These are phyloP conservation scores for Trichogramma pretiosum DNA, from an alignment of 1,140 invertebrate genomes.

Conservation along the genomic window DNA sequence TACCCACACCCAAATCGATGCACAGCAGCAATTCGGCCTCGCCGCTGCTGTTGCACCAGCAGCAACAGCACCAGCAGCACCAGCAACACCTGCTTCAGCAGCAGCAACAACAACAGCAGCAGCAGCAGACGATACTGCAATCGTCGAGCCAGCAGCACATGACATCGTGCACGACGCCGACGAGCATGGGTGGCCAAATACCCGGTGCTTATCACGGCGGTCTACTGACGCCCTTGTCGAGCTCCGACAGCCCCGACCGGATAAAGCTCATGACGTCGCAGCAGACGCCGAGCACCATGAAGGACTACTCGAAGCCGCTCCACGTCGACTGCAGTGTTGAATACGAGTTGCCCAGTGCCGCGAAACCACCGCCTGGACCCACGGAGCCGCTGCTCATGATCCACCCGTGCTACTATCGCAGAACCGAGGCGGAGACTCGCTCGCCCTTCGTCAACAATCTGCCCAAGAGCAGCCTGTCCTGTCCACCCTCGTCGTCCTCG, in stretches of 20 bases:
- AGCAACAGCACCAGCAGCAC: conserved; percentile 13
- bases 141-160: conserved; percentile 20
- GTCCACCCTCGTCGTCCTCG: not conserved
- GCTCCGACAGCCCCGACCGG: conserved; percentile 10
- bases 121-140: conserved; percentile 5
- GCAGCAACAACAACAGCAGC: conserved; percentile 2
- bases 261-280: conserved; percentile 6
- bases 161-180: conserved; percentile 8
- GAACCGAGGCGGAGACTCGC: conserved; percentile 65
- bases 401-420: conserved; percentile 74
- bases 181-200: conserved; percentile 16
- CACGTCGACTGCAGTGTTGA: conserved; percentile 78
- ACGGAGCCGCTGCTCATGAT: conserved; percentile 73
- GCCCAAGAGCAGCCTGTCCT: conserved; percentile 31
- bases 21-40: no score
- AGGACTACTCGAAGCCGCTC: conserved; percentile 67
- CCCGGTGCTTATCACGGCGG: conserved; percentile 18
- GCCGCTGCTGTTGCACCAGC: no score
- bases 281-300: conserved; percentile 27
- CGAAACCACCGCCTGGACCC: conserved; percentile 63
- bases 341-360: conserved; percentile 73
- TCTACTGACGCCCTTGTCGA: conserved; percentile 21
- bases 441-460: conserved; percentile 68
- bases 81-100: conserved; percentile 9
- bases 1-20: no score